A percentile compares a stretch with the other conserved stretches of the same genome.
Evolutionary conservation across 2,888 invertebrate species (phyloP).

Genomic region (Steromphala cineraria): DNA sequence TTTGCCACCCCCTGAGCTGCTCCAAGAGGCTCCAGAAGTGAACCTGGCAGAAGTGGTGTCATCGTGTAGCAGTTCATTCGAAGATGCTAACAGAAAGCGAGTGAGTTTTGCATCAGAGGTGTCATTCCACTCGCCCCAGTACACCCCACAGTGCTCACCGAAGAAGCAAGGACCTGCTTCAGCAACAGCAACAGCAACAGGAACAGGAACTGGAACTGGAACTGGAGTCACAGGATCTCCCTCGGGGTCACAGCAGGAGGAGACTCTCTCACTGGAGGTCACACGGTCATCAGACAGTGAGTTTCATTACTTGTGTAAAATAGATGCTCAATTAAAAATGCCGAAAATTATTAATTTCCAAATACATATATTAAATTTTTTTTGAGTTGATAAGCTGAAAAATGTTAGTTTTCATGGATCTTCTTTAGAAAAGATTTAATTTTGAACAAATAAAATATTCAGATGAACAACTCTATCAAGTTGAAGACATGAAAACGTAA

Average conservation of each 20-base stretch:
- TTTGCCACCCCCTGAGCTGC: conserved; percentile 14
- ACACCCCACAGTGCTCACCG: conserved; percentile 58
- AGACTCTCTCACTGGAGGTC: conserved; percentile 35
- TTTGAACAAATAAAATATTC: no score
- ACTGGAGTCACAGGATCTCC: background rate
- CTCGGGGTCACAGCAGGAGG: conserved; percentile 49
- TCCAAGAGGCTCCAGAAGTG: background rate
- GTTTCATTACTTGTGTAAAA: background rate
- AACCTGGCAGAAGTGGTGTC: background rate
- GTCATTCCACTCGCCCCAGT: conserved; percentile 68
- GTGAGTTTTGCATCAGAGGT: conserved; percentile 74
- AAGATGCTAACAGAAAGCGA: conserved; percentile 53
- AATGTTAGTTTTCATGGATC: no score
- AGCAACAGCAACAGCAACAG: conserved; percentile 10
- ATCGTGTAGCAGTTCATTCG: conserved; percentile 34
- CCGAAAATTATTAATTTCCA: no score
- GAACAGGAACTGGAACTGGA: background rate
- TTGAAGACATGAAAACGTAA: no score
- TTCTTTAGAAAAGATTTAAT: no score
- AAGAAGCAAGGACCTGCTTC: conserved; percentile 16
- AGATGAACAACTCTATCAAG: no score
- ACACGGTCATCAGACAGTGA: conserved; percentile 16
- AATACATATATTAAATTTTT: no score
- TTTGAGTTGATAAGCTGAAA: no score
- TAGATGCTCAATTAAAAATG: no score